Percentiles rank a stretch among this genome's conserved stretches.
phyloP scores from a whole-genome alignment of 2,113 vertebrate species.

The Gavia stellata region DNA sequence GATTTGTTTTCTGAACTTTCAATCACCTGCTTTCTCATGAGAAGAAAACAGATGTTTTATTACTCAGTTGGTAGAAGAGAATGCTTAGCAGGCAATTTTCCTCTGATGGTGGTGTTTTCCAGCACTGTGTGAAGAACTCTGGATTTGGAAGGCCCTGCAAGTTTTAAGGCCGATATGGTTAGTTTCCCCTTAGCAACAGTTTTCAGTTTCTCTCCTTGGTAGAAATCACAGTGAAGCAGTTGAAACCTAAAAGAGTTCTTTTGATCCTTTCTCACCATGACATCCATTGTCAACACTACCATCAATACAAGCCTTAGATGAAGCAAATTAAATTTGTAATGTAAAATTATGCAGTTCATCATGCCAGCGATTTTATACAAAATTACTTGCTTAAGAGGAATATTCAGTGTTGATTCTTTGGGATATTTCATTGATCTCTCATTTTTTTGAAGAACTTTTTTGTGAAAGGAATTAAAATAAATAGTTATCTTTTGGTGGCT shows the following conservation, averaged over 20 bases:
- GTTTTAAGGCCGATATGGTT: not conserved
- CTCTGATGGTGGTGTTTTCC: not conserved
- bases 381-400: not conserved
- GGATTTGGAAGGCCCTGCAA: not conserved
- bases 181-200: not conserved
- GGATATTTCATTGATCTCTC: not conserved
- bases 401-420: not conserved
- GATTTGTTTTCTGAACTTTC: not conserved
- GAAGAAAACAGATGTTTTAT: not conserved
- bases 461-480: not conserved
- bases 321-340: not conserved
- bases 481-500: not conserved
- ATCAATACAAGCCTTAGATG: not conserved
- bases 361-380: not conserved
- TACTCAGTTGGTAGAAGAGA: not conserved
- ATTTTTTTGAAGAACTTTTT: not conserved
- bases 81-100: not conserved
- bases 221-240: not conserved
- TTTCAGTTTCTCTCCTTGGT: not conserved
- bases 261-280: not conserved
- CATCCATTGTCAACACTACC: not conserved
- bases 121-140: not conserved
- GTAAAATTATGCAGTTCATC: not conserved
- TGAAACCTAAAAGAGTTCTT: not conserved
- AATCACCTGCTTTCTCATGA: not conserved